Evolutionary conservation across 2,113 vertebrate species (phyloP).

Genomic region (Herpailurus yagouaroundi): DNA sequence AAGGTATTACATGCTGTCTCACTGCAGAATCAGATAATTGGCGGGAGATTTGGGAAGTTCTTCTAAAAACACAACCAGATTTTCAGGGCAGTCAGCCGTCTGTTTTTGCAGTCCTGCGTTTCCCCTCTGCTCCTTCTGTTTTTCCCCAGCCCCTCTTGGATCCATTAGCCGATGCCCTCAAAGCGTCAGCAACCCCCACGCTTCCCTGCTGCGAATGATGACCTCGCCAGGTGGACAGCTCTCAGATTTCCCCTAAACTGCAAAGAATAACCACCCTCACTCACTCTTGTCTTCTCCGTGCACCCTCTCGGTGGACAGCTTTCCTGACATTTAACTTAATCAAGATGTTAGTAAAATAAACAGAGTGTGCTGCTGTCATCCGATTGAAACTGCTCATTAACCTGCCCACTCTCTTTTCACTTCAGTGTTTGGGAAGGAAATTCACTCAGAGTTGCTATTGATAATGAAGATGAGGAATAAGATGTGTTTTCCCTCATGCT

Average conservation of each 20-base stretch:
- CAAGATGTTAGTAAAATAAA: slow-evolving; percentile 47
- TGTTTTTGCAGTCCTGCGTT: background rate
- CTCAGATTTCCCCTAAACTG: background rate
- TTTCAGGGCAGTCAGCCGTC: background rate
- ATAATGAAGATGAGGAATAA: background rate
- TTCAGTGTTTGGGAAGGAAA: background rate
- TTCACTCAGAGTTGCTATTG: background rate
- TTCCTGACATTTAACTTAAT: slow-evolving; percentile 52
- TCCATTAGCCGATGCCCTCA: background rate
- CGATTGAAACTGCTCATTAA: background rate
- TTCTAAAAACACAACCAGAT: background rate
- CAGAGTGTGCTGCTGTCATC: rapidly evolving
- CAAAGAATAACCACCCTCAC: background rate
- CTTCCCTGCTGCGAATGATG: background rate
- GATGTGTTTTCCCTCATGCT: background rate
- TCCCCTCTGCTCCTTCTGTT: background rate
- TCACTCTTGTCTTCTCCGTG: rapidly evolving
- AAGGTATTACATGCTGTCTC: rapidly evolving
- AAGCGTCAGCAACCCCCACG: background rate
- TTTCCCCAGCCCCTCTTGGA: background rate
- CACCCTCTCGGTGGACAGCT: background rate
- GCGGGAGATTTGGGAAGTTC: background rate
- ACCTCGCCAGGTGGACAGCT: background rate
- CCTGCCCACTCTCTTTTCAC: background rate
- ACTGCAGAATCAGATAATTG: too few relatives aligned